Percentiles rank a stretch among this genome's conserved stretches.
Evolutionary conservation across 2,113 vertebrate species (phyloP).

Genomic region (Cyanocitta stelleri): DNA sequence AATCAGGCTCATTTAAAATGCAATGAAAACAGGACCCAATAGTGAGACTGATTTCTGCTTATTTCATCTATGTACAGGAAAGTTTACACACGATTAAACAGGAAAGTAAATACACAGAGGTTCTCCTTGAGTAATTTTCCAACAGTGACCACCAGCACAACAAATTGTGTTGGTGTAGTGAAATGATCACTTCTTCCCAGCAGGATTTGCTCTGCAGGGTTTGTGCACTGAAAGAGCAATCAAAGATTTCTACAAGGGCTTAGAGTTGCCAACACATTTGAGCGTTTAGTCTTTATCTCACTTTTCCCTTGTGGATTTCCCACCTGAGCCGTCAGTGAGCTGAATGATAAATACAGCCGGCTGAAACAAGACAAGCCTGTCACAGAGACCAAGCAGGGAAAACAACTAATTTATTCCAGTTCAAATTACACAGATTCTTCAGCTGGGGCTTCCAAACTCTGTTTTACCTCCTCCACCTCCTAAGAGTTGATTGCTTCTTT

Average conservation of each 20-base stretch:
- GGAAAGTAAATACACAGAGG: neutral
- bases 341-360: neutral
- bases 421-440: neutral
- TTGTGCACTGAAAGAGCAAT: neutral
- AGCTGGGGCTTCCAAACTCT: neutral
- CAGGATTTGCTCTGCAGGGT: neutral
- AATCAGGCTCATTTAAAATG: neutral
- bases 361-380: neutral
- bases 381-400: neutral
- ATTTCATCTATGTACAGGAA: neutral
- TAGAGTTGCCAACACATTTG: neutral
- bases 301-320: neutral
- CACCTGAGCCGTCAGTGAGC: neutral
- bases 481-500: fast-evolving
- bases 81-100: neutral
- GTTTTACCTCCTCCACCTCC: neutral
- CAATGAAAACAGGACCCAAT: neutral
- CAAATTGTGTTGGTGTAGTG: neutral
- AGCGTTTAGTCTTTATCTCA: neutral
- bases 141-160: neutral
- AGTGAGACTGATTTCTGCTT: neutral
- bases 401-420: neutral
- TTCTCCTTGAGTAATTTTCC: neutral
- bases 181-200: neutral
- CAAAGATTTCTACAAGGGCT: neutral